Base-by-base conservation (phyloP, 2,888 invertebrate species). In the Labia minor region DNA sequence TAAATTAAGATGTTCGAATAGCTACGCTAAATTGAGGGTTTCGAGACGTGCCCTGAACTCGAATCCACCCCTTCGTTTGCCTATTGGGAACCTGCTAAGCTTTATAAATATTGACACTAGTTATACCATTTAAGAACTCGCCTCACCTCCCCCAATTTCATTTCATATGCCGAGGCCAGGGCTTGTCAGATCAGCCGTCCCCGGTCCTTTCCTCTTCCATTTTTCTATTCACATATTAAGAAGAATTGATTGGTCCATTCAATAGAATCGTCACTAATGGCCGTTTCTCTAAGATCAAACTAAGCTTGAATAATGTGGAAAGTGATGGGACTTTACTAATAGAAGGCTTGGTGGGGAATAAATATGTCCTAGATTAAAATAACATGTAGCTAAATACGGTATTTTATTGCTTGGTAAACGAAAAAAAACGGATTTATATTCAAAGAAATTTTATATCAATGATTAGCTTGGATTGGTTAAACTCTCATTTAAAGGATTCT, bases 1-100 rank as follows among this genome's bases (percentile, higher is more conserved):
- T 26, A 26, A 26, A 26, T 26, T 26, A 26, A 26, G 26, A 26
- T 26, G 8, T 26, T 26, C 26, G 26, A 26, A 26, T 26, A 8
- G 26, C n/a, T n/a, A n/a, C 4, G 26, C 26, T 8, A 26, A 26
- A 26, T 26, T 26, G 26, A 8, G 26, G 26, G 26, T 6, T n/a
- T 26, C 26, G 49, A 16, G 49, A 49, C 49, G 49, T 49, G 49
- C 49, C 49, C 14, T 16, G 49, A n/a, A 49, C 49, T 49, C 49
- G 8, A 14, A 49, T 49, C 14, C 49, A 49, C 49, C 49, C 49
- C 49, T 49, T 49, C 16, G 6, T 49, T 3, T 49, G 14, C 2
- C 49, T n/a, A 49, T 49, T 49, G n/a, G 49, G 16, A 49, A 49
- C 49, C 49, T 49, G 49, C 49, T 49, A 49, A 49, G 49, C 49